Evolutionary conservation across 2,888 invertebrate species (phyloP), one percentile per base, ranked within the genome.

Genomic region (Ischnus inquisitorius): DNA sequence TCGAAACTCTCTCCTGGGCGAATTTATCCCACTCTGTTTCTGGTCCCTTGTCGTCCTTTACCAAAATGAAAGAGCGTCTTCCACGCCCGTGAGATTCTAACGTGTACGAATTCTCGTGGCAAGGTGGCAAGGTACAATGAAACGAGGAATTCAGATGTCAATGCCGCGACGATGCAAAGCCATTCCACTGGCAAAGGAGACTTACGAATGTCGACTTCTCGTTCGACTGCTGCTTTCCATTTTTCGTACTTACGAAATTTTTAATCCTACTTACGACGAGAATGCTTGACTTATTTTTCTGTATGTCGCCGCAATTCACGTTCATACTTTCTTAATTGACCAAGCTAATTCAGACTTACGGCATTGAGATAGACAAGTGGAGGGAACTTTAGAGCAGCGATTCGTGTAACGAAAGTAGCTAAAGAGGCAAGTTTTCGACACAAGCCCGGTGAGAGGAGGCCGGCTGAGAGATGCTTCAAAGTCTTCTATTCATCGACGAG

Each of bases 1-100:
- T 54, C 65, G 57, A 76, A 79, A 34, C 79, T 76, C 79, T 76
- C 79, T 79, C 68, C n/a, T 62, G 72, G 68, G 78, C 77, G 78
- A 68, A 69, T 82, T 78, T 82, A 78, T 82, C 78, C 74, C 78
- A 72, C 82, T 75, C 34, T 34, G 34, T 34, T 34, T 0, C 34
- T 34, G 2, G 34, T 34, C 5, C 1, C 6, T 72, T 28, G 54
- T 76, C 75, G 46, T 54, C 54, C 71, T 62, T 68, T 81, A 76
- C 48, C 82, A 34, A 71, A 71, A 43, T 78, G 71, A 75, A 48
- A 76, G 48, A 83, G 71, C 83, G 54, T 79, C 75, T 71, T 8
- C 8, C 34, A 25, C 10, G 76, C 71, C 67, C 62, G 67, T 68
- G 62, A 60, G 62, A 62, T 78, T 64, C 51, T 78, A 79, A 48